These are phyloP conservation scores for Hemicentrotus pulcherrimus DNA, from an alignment of 35 echinoderm and acorn worm genomes.

Conservation along the genomic window DNA sequence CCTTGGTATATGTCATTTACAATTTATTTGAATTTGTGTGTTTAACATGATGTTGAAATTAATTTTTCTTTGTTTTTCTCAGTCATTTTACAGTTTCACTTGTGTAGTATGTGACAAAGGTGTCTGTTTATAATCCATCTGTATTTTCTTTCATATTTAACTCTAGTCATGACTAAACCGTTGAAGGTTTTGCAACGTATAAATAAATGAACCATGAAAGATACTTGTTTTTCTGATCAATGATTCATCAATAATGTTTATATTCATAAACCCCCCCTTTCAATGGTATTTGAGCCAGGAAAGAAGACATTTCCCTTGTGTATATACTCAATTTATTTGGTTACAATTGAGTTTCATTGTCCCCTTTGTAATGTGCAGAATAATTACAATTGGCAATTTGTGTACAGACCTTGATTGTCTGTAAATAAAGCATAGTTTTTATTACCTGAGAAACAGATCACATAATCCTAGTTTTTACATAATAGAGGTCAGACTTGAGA, in stretches of 20 bases:
- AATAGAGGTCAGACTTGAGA: not conserved
- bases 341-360: not conserved
- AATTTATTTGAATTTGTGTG: not conserved
- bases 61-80: not conserved
- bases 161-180: not conserved
- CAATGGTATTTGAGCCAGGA: not conserved
- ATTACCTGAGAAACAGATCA: not conserved
- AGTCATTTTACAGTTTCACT: not conserved
- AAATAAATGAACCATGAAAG: too few relatives aligned
- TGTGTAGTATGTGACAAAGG: not conserved
- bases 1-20: not conserved
- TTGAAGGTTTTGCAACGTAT: not conserved
- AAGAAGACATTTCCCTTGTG: not conserved
- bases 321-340: not conserved
- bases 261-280: not conserved
- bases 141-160: not conserved
- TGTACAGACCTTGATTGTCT: not conserved
- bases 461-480: not conserved
- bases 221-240: too few relatives aligned
- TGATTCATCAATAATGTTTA: too few relatives aligned
- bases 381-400: too few relatives aligned
- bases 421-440: not conserved
- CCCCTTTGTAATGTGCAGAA: not conserved
- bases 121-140: conserved; percentile 4
- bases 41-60: not conserved